A percentile compares a stretch with the other conserved stretches of the same genome.
phyloP scores from a whole-genome alignment of 2,888 invertebrate genomes.

The Polydrusus cervinus region DNA sequence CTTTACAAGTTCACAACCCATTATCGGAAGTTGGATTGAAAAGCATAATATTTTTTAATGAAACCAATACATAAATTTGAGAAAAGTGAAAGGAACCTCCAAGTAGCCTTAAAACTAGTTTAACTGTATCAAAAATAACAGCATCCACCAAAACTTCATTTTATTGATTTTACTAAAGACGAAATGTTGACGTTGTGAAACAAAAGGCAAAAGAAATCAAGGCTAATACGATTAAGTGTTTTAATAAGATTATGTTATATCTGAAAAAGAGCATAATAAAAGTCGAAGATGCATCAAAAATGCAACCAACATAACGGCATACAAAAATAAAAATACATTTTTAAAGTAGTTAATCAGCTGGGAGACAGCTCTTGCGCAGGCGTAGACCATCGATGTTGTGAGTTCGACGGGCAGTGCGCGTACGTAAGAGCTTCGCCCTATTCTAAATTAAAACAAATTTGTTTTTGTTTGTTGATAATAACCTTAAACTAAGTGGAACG shows the following conservation, averaged over 20 bases:
- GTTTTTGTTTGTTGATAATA: constrained; percentile 68
- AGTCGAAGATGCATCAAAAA: constrained; percentile 22
- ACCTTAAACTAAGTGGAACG: constrained; percentile 66
- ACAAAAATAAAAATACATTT: constrained; percentile 43
- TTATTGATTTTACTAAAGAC: constrained; percentile 34
- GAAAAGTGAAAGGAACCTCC: no score
- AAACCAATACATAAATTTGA: no score
- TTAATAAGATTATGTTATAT: not conserved
- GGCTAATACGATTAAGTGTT: not conserved
- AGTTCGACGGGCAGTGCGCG: constrained; percentile 64
- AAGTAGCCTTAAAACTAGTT: not conserved
- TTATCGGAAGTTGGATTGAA: no score
- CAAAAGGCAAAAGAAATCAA: not conserved
- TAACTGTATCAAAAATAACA: not conserved
- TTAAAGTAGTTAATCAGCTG: constrained; percentile 52
- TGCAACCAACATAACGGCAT: constrained; percentile 47
- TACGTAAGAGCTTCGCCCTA: constrained; percentile 66
- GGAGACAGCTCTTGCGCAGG: constrained; percentile 46
- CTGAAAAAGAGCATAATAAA: not conserved
- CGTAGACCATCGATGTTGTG: constrained; percentile 45
- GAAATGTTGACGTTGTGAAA: constrained; percentile 18
- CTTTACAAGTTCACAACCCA: no score
- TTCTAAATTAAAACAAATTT: constrained; percentile 65
- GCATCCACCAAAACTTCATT: constrained; percentile 16
- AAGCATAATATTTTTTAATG: no score